phyloP scores from a whole-genome alignment of 2,113 vertebrate species.

The Loxodonta africana region DNA sequence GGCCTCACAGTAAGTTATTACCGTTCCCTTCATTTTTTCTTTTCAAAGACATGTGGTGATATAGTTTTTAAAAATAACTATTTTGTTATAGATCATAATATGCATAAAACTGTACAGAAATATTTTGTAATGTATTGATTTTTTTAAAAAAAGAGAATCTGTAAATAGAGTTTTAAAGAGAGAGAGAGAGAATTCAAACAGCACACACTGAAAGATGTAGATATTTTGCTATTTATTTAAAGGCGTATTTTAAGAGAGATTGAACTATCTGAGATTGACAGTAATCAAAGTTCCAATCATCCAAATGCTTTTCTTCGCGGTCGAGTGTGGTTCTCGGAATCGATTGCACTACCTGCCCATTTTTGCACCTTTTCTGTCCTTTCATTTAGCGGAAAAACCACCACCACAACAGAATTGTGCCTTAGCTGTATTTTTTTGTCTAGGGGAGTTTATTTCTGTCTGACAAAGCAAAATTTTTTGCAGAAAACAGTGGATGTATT shows the following conservation, averaged over 20 bases:
- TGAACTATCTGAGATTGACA: constrained; percentile 89
- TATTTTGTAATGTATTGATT: constrained; percentile 92
- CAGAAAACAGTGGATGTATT: constrained; percentile 91
- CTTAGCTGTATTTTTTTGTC: constrained; percentile 95
- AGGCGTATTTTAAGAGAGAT: constrained; percentile 94
- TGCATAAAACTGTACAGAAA: constrained; percentile 92
- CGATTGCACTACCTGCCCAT: constrained; percentile 92
- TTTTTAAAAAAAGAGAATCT: constrained; percentile 86
- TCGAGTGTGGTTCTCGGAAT: constrained; percentile 95
- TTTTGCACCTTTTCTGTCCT: constrained; percentile 91
- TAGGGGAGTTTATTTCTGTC: constrained; percentile 91
- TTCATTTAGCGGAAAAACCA: constrained; percentile 89
- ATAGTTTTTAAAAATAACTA: constrained; percentile 91
- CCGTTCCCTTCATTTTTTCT: constrained; percentile 83
- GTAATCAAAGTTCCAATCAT: constrained; percentile 88
- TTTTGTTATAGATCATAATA: constrained; percentile 92
- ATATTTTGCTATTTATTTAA: constrained; percentile 98
- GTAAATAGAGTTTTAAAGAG: constrained; percentile 88
- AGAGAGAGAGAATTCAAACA: constrained; percentile 84
- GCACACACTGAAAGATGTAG: constrained; percentile 90
- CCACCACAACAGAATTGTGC: constrained; percentile 92
- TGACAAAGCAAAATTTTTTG: constrained; percentile 90
- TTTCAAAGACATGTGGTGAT: constrained; percentile 87
- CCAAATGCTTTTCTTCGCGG: constrained; percentile 92
- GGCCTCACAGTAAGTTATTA: constrained; percentile 87